These are phyloP conservation scores for Pterostichus niger DNA, from an alignment of 2,888 invertebrate genomes.

Conservation along the genomic window DNA sequence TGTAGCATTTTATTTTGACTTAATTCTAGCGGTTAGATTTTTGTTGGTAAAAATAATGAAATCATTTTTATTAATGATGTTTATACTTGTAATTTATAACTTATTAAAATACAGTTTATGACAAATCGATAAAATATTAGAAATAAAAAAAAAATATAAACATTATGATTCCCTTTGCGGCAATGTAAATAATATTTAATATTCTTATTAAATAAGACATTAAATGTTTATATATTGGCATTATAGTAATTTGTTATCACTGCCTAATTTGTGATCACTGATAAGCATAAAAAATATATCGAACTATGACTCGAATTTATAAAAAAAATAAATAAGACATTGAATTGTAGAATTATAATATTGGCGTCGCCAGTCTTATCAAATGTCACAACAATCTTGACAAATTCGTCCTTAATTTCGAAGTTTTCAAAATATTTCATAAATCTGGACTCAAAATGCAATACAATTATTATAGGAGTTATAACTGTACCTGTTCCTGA, in stretches of 20 bases:
- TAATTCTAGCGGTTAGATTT: no score
- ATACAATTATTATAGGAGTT: not conserved
- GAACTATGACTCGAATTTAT: constrained; percentile 57
- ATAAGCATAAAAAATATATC: constrained; percentile 58
- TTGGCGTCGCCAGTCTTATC: constrained; percentile 58
- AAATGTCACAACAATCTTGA: constrained; percentile 49
- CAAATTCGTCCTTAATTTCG: constrained; percentile 15
- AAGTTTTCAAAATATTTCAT: not conserved
- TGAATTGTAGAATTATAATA: constrained; percentile 49
- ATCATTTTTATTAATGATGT: constrained; percentile 26
- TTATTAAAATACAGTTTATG: constrained; percentile 6
- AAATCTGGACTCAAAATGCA: not conserved
- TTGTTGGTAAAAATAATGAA: not conserved
- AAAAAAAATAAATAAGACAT: constrained; percentile 38
- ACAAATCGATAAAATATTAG: constrained; percentile 17
- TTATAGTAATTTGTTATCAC: constrained; percentile 60
- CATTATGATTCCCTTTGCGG: not conserved
- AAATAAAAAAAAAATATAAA: constrained; percentile 1
- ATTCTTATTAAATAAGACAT: constrained; percentile 20
- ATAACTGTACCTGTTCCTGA: not conserved
- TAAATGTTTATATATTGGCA: constrained; percentile 26
- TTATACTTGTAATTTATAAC: not conserved
- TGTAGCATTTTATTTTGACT: no score
- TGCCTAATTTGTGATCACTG: constrained; percentile 53
- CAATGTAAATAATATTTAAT: not conserved